Evolutionary conservation across 1,140 invertebrate genomes (phyloP).

Genomic region (Plutomurus gul): DNA sequence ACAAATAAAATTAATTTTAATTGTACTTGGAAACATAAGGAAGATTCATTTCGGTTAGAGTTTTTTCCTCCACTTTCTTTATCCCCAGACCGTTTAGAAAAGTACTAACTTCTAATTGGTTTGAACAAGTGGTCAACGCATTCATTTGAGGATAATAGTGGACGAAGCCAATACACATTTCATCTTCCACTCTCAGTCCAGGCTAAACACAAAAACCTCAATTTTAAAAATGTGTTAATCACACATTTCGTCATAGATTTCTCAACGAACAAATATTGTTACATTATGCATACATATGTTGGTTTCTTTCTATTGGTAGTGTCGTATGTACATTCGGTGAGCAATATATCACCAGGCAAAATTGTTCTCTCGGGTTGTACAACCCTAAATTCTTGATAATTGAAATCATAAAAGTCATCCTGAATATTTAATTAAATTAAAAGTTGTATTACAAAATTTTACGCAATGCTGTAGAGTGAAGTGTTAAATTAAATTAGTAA

Average conservation of each 20-base stretch:
- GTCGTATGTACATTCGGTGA: conserved; percentile 12
- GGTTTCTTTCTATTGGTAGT: neutral
- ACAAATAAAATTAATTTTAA: no score
- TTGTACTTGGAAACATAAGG: neutral
- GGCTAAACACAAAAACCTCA: no score
- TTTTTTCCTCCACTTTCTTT: neutral
- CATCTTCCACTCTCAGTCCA: neutral
- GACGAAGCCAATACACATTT: neutral
- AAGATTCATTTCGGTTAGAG: neutral
- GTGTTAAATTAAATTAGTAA: neutral
- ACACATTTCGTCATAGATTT: no score
- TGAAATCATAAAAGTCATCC: conserved; percentile 3
- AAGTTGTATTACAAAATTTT: neutral
- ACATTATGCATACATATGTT: conserved; percentile 5
- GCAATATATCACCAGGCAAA: conserved; percentile 16
- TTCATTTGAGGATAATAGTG: neutral
- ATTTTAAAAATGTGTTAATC: no score
- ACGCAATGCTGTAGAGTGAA: neutral
- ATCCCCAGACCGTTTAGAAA: neutral
- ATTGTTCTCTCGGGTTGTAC: neutral
- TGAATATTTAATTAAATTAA: neutral
- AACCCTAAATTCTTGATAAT: conserved; percentile 9
- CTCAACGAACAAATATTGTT: no score
- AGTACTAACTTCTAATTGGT: neutral
- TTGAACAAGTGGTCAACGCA: neutral